Evolutionary conservation across 2,797 vertebrate genomes (phyloP), one percentile per base, ranked within the genome.

Genomic region (Galagoides demidoff): DNA sequence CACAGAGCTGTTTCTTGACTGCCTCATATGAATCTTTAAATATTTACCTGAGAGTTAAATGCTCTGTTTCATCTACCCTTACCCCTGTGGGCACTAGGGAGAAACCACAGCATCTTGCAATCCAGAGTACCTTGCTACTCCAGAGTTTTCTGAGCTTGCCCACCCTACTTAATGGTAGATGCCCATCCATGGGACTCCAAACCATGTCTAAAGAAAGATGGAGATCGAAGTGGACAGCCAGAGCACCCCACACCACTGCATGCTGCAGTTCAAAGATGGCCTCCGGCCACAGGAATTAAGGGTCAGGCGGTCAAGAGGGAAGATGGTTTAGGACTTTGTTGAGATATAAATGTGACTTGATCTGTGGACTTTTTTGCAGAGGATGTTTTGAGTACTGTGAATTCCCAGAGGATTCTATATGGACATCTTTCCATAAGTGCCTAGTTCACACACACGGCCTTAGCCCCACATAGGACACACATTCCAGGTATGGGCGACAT

Each of bases 21-120:
- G 77, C 86, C 89, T 96, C 0, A 25, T 95, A 27, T 78, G 6
- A 9, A 79, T 97, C 55, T 92, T 89, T 94, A 96, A 96, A 70
- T 87, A 77, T 96, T 92, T 95, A 71, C 89, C 95, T 76, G 73
- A n/a, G 91, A 85, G 73, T 90, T 5, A 0, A 90, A 85, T 70
- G 86, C 64, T 0, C 31, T 63, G 34, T 94, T 95, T 57, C 34
- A 61, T 83, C 91, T 86, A n/a, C 45, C 71, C 78, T 76, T 39
- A 74, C 49, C 84, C 81, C 49, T 1, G 14, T 79, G 89, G 52
- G 31, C 66, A 43, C 68, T 7, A 31, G 79, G 77, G 82, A 94
- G 92, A 89, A 95, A 85, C 43, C 95, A 95, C 17, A 77, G 59
- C 59, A 11, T 37, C 83, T 1, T 29, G 57, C 31, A 57, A 1